Base-by-base conservation (phyloP, 1,140 invertebrate genomes). In the Potamilus streckersoni region DNA sequence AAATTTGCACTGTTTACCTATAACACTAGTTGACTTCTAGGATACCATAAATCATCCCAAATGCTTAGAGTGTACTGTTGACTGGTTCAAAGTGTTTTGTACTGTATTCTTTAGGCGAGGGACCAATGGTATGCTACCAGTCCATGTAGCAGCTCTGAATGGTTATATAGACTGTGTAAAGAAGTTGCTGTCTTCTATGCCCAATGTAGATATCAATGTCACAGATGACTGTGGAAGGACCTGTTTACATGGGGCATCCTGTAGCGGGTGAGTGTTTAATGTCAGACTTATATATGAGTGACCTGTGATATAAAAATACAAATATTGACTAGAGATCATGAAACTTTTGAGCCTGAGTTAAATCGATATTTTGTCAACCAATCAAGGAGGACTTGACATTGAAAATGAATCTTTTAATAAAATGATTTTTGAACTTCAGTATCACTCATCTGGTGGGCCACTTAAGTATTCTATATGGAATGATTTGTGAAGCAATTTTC, bases 131-230 rank as follows among this genome's bases (percentile, higher is more conserved):
- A 93, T 92, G 86, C 91, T 92, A 5, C 91, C 92, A 11, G 89
- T 93, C 23, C 93, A 93, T 85, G 92, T 93, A 89, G 93, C 93
- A 17, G 92, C 92, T 70, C 91, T 93, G 68, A 92, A 93, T 83
- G 93, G 93, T 79, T 89, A 87, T 78, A 85, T 90, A 31, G 90
- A 91, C 82, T 93, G 92, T 81, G 91, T 92, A 73, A 85, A 90
- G 58, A 91, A 91, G 76, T 88, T 93, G 17, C 79, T 92, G 15
- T 88, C 90, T 73, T 85, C 87, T 19, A 89, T 89, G 73, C 89
- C 90, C 2, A 87, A 92, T 75, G 82, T 92, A 64, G 90, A 89
- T 75, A 85, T 90, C 61, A 85, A 90, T 76, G 87, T 89, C 16
- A 81, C 87, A 27, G 92, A 93, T 85, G 90, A 92, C 79, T 87